Base-by-base conservation (phyloP, 2,113 vertebrate species). In the Archilochus colubris region DNA sequence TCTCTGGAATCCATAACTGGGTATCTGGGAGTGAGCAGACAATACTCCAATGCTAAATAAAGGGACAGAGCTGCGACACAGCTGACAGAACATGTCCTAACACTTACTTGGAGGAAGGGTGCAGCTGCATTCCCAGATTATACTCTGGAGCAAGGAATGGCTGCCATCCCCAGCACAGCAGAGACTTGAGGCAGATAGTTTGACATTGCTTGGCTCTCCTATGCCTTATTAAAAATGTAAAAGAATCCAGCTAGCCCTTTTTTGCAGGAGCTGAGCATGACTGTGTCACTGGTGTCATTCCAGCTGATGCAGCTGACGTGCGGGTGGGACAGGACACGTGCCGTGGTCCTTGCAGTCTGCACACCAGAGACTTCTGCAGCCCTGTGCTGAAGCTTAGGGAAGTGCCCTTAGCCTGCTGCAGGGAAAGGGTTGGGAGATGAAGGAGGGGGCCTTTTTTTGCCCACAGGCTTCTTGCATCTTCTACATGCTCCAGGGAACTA, bases 71-170 rank as follows among this genome's bases (percentile, higher is more conserved):
- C 95, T 68, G 70, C 95, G 96, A 86, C 95, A 94, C 98, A 98
- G 98, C 98, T 98, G 98, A 98, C 66, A 91, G 86, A 96, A 50
- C 96, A 28, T 97, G 98, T 98, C 91, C 94, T 74, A 94, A 95
- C 97, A 90, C 92, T 92, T 97, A 95, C 95, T 90, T 95, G 91
- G 94, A 96, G 93, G 95, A 96, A 97, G 95, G 94, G 97, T 74
- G 89, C 94, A 96, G 87, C 93, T 91, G 94, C 97, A 97, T 98
- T 98, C 98, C 90, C 79, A 90, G 93, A 94, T 81, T 93, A 92
- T 86, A 93, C 48, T 67, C 54, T 14, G 78, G 59, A 80, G n/a
- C 48, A 77, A 50, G 62, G 82, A 93, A 88, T 44, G 73, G 78
- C 50, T 95, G 82, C 50, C 91, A 78, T 50, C 31, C 36, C 43